These are phyloP conservation scores for Nicator chloris DNA, from an alignment of 2,113 vertebrate genomes.

Conservation along the genomic window DNA sequence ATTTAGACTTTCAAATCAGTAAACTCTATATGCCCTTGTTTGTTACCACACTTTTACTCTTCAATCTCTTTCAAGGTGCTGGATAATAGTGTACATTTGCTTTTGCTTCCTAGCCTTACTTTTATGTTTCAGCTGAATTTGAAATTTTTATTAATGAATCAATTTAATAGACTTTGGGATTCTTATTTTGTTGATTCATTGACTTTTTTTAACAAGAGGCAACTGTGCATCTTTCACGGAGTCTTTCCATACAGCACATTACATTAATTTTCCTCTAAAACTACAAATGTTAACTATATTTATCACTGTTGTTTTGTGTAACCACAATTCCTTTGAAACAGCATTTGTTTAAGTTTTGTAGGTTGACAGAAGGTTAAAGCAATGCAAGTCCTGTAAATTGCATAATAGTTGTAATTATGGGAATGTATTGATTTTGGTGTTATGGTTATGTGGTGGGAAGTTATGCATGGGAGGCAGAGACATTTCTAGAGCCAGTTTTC, in stretches of 20 bases:
- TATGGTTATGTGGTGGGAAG: not conserved
- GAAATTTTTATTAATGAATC: constrained; percentile 31
- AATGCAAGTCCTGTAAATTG: constrained; percentile 44
- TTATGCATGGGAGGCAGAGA: not conserved
- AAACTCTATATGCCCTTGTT: constrained; percentile 2
- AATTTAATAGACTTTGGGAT: not conserved
- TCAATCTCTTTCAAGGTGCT: constrained; percentile 15
- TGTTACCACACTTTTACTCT: not conserved
- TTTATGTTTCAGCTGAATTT: constrained; percentile 46
- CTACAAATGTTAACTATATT: not conserved
- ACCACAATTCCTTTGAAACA: constrained; percentile 32
- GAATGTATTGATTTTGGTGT: constrained; percentile 45
- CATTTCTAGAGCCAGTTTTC: constrained; percentile 40
- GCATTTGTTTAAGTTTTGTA: constrained; percentile 38
- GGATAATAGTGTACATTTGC: not conserved
- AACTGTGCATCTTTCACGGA: not conserved
- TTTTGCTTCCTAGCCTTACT: not conserved
- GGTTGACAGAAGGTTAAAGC: constrained; percentile 53
- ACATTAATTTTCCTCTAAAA: constrained; percentile 25
- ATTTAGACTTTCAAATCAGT: constrained; percentile 29
- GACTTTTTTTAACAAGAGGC: not conserved
- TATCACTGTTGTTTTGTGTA: not conserved
- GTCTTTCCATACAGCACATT: not conserved
- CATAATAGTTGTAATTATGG: constrained; percentile 64
- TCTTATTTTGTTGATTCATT: constrained; percentile 34